phyloP scores from a whole-genome alignment of 2,888 invertebrate genomes.

The Cylindroiulus punctatus region DNA sequence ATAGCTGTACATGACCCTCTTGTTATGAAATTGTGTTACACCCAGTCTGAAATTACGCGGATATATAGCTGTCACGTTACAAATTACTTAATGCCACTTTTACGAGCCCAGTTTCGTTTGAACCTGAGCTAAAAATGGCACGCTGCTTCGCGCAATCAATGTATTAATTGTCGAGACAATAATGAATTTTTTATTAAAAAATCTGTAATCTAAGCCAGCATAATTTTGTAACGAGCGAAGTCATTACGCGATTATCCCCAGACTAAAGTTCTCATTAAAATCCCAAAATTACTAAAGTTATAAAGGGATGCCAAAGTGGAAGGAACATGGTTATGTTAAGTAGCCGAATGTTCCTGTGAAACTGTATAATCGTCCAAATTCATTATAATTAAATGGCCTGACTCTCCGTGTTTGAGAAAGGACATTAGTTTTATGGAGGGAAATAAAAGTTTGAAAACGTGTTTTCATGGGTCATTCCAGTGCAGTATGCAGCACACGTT shows the following conservation, averaged over 20 bases:
- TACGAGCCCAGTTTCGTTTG: neutral
- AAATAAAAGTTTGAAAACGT: conserved; percentile 45
- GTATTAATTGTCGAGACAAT: neutral
- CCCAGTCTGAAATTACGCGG: too few relatives aligned
- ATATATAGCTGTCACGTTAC: too few relatives aligned
- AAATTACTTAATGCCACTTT: too few relatives aligned
- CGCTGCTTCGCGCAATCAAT: neutral
- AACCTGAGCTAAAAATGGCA: neutral
- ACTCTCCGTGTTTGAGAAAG: conserved; percentile 37
- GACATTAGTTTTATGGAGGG: conserved; percentile 37
- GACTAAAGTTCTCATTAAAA: conserved; percentile 1
- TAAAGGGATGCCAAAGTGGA: conserved; percentile 9
- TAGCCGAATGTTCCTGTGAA: conserved; percentile 42
- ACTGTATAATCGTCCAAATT: conserved; percentile 36
- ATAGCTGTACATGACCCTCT: too few relatives aligned
- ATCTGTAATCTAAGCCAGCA: neutral
- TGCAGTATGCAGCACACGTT: conserved; percentile 39
- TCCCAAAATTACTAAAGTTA: conserved; percentile 21
- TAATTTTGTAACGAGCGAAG: neutral
- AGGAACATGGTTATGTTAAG: conserved; percentile 34
- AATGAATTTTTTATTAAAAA: neutral
- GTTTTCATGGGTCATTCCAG: conserved; percentile 39
- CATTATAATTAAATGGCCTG: conserved; percentile 38
- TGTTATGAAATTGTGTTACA: too few relatives aligned
- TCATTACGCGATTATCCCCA: conserved; percentile 19